Base-by-base conservation (phyloP, 1,140 invertebrate species). In the Adoxophyes honmai region DNA sequence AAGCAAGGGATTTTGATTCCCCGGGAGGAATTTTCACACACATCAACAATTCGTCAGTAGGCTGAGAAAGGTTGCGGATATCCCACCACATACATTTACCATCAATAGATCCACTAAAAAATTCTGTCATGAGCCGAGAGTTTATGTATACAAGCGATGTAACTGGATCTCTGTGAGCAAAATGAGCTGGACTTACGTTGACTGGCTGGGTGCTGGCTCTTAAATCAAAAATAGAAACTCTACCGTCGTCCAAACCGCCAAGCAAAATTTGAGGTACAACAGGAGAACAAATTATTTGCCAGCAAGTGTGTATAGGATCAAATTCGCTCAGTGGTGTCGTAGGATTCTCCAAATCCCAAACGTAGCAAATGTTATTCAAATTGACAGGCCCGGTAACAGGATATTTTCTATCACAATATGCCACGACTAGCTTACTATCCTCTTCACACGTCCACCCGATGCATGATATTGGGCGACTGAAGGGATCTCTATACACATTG, bases 321-420 rank as follows among this genome's bases (percentile, higher is more conserved):
- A 98, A 81, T 14, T 88, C 89, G 54, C 92, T 73, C 51, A 93
- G 91, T 0, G 96, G 96, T 66, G 91, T 91, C 64, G 95, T 94
- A 0, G 96, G 93, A 79, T 96, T 96, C 73, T 96, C 95, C 5
- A 80, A 68, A 88, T 97, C 94, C 96, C 97, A 98, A 57, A 97
- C 93, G 34, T 55, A 70, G 53, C 74, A 73, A 8, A 52, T 21
- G 71, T 93, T 96, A 58, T 80, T 81, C 14, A 89, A 91, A 70
- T 94, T 92, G 21, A 78, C n/a, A 72, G 80, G 53, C 75, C 70
- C 60, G 79, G 75, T 72, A 92, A 93, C 73, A 93, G 96, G 68
- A 92, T 91, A 39, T 91, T 86, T 62, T 39, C 73, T 72, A 69
- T 94, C 93, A 70, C 94, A 95, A 73, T 97, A 96, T 28, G 95